Percentiles rank a stretch among this genome's conserved stretches.
phyloP scores from a whole-genome alignment of 2,113 vertebrate species.

The Eulemur rufifrons region DNA sequence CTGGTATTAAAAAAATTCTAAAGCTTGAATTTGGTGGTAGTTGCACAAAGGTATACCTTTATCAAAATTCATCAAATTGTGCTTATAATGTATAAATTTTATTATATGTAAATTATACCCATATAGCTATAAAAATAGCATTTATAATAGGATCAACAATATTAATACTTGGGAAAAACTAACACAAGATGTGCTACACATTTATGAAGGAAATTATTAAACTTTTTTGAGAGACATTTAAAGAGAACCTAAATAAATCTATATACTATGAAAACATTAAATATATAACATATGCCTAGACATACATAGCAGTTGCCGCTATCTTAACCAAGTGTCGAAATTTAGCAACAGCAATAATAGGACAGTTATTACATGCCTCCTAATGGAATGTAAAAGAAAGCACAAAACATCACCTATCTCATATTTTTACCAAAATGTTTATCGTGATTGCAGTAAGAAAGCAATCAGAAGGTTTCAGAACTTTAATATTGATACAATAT shows the following conservation, averaged over 20 bases:
- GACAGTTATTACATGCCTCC: neutral
- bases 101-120: neutral
- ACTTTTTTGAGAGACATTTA: neutral
- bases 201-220: neutral
- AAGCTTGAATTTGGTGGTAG: neutral
- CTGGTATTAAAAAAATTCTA: neutral
- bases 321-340: neutral
- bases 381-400: neutral
- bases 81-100: neutral
- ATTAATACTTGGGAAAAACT: neutral
- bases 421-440: neutral
- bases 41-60: neutral
- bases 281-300: neutral
- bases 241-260: neutral
- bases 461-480: neutral
- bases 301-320: neutral
- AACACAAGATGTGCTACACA: neutral
- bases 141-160: neutral
- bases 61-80: neutral
- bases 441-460: neutral
- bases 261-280: neutral
- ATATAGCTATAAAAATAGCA: neutral
- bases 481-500: neutral
- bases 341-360: neutral
- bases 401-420: neutral